phyloP scores from a whole-genome alignment of 2,113 vertebrate species.

The Podarcis raffonei region DNA sequence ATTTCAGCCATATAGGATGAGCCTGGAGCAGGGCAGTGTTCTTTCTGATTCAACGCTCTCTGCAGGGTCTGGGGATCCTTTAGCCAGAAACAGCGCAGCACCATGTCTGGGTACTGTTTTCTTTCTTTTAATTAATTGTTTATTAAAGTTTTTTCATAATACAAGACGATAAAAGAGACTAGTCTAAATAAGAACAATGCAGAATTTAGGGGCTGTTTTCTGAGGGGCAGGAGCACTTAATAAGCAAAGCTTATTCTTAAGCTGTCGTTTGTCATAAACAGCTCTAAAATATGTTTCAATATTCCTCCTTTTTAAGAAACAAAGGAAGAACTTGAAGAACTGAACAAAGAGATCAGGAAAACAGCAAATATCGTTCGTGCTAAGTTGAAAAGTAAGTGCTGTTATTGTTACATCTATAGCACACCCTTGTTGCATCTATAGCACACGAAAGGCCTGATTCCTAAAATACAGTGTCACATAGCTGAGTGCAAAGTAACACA shows the following conservation, averaged over 20 bases:
- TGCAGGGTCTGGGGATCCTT: not conserved
- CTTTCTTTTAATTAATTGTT: too few relatives aligned
- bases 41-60: too few relatives aligned
- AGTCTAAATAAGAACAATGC: not conserved
- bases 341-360: slow-evolving; percentile 92
- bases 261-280: not conserved
- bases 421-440: not conserved
- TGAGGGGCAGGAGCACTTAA: not conserved
- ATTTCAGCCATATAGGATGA: not conserved
- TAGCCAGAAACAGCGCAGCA: too few relatives aligned
- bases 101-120: not conserved
- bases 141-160: too few relatives aligned
- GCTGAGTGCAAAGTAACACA: too few relatives aligned
- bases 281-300: not conserved
- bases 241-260: not conserved
- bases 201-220: not conserved
- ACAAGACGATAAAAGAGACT: too few relatives aligned
- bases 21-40: not conserved
- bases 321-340: slow-evolving; percentile 88
- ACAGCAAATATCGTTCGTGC: slow-evolving; percentile 86
- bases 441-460: too few relatives aligned
- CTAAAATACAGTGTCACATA: too few relatives aligned
- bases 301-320: slow-evolving; percentile 77
- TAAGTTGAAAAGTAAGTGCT: slow-evolving; percentile 84
- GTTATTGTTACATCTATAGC: not conserved